Conservation (phyloP, 2,797 vertebrate species). For the Girardinus metallicus region DNA sequence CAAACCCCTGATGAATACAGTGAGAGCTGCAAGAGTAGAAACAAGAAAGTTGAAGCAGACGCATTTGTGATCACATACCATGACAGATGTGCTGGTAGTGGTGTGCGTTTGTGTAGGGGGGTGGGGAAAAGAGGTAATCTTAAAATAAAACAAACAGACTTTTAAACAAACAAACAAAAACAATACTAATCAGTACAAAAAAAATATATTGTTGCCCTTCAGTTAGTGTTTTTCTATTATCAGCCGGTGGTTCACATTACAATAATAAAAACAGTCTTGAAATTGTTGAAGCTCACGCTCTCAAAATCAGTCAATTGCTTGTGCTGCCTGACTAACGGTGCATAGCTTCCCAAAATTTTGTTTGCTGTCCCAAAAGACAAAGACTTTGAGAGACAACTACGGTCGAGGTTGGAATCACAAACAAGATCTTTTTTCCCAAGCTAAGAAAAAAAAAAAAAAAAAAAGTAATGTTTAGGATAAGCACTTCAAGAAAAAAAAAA, state of each 20-base stretch:
- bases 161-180: slow-evolving; percentile 18
- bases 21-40: slow-evolving; percentile 79
- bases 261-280: background rate
- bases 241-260: background rate
- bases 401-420: background rate
- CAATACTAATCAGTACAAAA: slow-evolving; percentile 7
- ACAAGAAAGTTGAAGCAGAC: slow-evolving; percentile 81
- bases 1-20: slow-evolving; percentile 80
- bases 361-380: slow-evolving; percentile 27
- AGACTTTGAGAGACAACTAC: slow-evolving; percentile 14
- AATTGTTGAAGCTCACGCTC: slow-evolving; percentile 14
- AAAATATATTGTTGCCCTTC: slow-evolving; percentile 7
- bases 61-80: slow-evolving; percentile 80
- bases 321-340: slow-evolving; percentile 11
- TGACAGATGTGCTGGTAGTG: slow-evolving; percentile 74
- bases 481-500: background rate
- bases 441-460: background rate
- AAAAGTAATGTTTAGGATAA: background rate
- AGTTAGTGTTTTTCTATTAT: background rate
- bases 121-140: slow-evolving; percentile 23
- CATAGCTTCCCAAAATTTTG: slow-evolving; percentile 7
- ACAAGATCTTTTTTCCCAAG: background rate
- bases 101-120: slow-evolving; percentile 17
- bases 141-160: slow-evolving; percentile 35
- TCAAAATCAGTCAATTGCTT: slow-evolving; percentile 9